Percentiles rank a stretch among this genome's conserved stretches.
Conservation (phyloP, 2,888 invertebrate species). For the Oxystoma pomonae region DNA sequence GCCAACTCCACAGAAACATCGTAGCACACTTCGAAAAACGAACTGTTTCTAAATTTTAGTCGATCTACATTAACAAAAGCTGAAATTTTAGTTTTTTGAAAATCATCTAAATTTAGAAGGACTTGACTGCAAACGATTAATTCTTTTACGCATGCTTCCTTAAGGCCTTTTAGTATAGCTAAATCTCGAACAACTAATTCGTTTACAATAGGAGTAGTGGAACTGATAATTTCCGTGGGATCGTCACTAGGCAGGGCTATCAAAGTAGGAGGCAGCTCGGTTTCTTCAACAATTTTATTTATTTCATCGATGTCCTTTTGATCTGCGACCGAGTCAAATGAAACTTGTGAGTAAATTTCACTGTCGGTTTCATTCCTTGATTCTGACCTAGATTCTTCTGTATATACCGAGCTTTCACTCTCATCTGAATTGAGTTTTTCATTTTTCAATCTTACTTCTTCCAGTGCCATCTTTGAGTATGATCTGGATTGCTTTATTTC, state of each 20-base stretch:
- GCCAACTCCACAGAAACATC: constrained; percentile 53
- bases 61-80: constrained; percentile 36
- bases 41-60: constrained; percentile 49
- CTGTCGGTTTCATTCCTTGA: constrained; percentile 2
- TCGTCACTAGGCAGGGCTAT: constrained; percentile 46
- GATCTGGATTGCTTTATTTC: constrained; percentile 25
- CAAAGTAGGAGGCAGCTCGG: constrained; percentile 47
- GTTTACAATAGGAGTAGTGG: constrained; percentile 49
- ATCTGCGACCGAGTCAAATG: constrained; percentile 49
- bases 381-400: constrained; percentile 6
- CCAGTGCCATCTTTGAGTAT: constrained; percentile 32
- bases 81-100: constrained; percentile 36
- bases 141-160: constrained; percentile 45
- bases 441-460: constrained; percentile 17
- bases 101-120: constrained; percentile 44
- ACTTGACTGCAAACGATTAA: constrained; percentile 50
- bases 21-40: constrained; percentile 57
- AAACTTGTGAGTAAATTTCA: constrained; percentile 34
- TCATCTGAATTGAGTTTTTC: too few species aligned
- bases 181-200: constrained; percentile 48
- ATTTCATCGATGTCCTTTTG: constrained; percentile 50
- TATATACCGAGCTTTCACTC: neutral
- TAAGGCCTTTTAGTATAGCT: constrained; percentile 47
- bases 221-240: constrained; percentile 48
- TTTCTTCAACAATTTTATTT: constrained; percentile 38